phyloP scores from a whole-genome alignment of 2,888 invertebrate genomes.

The Apamea anceps region DNA sequence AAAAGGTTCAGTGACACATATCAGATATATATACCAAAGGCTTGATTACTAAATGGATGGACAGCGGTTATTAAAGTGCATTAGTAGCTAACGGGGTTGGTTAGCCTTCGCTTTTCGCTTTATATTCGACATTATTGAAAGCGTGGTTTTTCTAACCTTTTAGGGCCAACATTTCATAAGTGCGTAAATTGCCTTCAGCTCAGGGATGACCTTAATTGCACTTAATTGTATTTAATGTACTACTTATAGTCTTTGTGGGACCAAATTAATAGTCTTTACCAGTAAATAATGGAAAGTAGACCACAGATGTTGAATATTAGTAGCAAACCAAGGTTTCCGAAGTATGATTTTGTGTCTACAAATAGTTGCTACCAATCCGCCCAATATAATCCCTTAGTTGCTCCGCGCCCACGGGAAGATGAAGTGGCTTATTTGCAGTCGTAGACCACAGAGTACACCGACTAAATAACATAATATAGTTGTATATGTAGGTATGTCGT shows the following conservation, averaged over 20 bases:
- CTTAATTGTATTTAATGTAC: background rate
- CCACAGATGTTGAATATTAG: conserved; percentile 27
- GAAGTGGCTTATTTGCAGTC: conserved; percentile 25
- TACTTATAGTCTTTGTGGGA: background rate
- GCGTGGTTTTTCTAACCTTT: background rate
- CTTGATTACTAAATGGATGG: conserved; percentile 3
- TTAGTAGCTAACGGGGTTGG: background rate
- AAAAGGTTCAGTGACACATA: background rate
- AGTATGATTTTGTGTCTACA: conserved; percentile 38
- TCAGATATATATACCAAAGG: background rate
- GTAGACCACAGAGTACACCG: conserved; percentile 8
- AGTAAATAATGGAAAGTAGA: conserved; percentile 12
- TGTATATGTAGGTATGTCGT: background rate
- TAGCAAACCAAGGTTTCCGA: conserved; percentile 45
- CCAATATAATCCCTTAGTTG: conserved; percentile 52
- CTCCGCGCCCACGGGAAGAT: conserved; percentile 35
- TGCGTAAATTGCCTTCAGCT: background rate
- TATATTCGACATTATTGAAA: background rate
- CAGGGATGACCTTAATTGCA: background rate
- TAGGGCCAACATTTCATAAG: background rate
- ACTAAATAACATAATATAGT: background rate
- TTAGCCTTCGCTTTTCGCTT: background rate
- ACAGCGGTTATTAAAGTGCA: conserved; percentile 1
- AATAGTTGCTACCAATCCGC: conserved; percentile 43
- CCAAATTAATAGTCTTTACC: background rate